A percentile compares a stretch with the other conserved stretches of the same genome.
Evolutionary conservation across 2,888 invertebrate species (phyloP).

Genomic region (Tetheella fluctuosa): DNA sequence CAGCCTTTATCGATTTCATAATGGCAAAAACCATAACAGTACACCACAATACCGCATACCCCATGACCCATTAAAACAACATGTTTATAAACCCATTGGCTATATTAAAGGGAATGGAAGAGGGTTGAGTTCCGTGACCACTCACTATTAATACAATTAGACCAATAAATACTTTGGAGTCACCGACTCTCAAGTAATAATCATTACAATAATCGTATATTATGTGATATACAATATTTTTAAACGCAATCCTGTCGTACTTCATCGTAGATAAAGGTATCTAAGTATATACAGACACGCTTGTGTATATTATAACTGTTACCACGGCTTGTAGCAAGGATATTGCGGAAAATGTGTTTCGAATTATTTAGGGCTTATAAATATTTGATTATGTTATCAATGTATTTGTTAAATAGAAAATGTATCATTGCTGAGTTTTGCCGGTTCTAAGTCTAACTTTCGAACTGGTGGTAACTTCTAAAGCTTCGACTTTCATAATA

Average conservation of each 20-base stretch:
- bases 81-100: slow-evolving; percentile 48
- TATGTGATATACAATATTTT: slow-evolving; percentile 78
- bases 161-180: slow-evolving; percentile 75
- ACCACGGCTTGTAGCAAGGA: neutral
- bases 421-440: too few species aligned
- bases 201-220: slow-evolving; percentile 76
- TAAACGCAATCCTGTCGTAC: slow-evolving; percentile 66
- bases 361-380: neutral
- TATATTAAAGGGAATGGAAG: slow-evolving; percentile 22
- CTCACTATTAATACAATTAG: slow-evolving; percentile 76
- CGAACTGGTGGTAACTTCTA: too few species aligned
- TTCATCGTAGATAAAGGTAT: slow-evolving; percentile 41
- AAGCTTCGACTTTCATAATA: too few species aligned
- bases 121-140: slow-evolving; percentile 64
- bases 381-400: too few species aligned
- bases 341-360: neutral
- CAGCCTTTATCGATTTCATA: neutral
- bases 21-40: neutral
- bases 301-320: slow-evolving; percentile 17
- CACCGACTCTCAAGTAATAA: slow-evolving; percentile 58
- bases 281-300: slow-evolving; percentile 56
- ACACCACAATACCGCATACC: slow-evolving; percentile 21
- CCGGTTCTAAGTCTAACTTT: too few species aligned
- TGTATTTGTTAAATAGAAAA: too few species aligned
- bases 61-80: slow-evolving; percentile 42